Conservation (phyloP, 2,888 invertebrate species). For the Thereva unica region DNA sequence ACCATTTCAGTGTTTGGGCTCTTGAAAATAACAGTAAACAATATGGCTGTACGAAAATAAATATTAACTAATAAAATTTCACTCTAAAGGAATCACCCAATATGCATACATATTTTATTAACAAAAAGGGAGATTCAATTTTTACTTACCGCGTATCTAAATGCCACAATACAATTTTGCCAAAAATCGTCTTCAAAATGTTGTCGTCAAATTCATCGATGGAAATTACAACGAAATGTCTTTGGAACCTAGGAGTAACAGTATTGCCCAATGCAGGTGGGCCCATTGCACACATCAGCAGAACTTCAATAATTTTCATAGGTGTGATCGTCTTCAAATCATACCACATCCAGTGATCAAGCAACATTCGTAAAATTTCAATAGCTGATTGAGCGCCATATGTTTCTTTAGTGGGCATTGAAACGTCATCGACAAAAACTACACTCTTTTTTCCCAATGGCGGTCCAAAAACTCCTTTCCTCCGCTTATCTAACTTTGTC, state of each 20-base stretch:
- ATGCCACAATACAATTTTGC: conserved; percentile 92
- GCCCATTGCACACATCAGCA: conserved; percentile 86
- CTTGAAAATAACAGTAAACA: too few relatives aligned
- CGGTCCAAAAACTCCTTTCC: conserved; percentile 92
- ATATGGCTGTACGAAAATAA: too few relatives aligned
- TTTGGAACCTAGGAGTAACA: conserved; percentile 80
- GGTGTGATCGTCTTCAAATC: conserved; percentile 80
- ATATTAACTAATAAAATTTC: too few relatives aligned
- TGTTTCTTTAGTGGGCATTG: conserved; percentile 81
- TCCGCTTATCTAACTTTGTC: conserved; percentile 88
- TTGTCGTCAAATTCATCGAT: conserved; percentile 89
- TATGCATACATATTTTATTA: background rate
- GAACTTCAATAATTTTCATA: conserved; percentile 81
- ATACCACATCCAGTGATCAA: conserved; percentile 90
- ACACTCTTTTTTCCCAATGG: conserved; percentile 87
- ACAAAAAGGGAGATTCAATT: background rate
- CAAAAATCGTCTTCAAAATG: conserved; percentile 82
- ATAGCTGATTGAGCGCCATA: conserved; percentile 96
- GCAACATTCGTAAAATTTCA: conserved; percentile 85
- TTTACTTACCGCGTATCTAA: conserved; percentile 79
- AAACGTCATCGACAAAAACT: conserved; percentile 94
- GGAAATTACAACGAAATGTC: conserved; percentile 83
- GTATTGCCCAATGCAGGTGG: conserved; percentile 80
- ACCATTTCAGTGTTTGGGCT: too few relatives aligned
- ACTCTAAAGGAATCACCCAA: too few relatives aligned